Conservation (phyloP, 2,888 invertebrate species). For the Schizaphis graminum region DNA sequence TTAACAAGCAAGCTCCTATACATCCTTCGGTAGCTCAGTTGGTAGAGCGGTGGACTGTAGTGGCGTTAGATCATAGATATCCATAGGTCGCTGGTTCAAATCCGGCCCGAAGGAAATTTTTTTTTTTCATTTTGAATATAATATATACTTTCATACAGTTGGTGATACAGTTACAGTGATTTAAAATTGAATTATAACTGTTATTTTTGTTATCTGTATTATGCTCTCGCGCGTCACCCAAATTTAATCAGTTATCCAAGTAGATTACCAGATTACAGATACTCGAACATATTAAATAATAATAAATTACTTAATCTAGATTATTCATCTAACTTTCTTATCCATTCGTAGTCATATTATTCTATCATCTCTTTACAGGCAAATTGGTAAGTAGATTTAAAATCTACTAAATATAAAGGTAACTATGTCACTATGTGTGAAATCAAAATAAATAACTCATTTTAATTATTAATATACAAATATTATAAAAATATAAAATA, state of each 20-base stretch:
- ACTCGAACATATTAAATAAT: no score
- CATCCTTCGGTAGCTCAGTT: slow-evolving; percentile 69
- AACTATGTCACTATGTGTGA: no score
- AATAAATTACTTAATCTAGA: no score
- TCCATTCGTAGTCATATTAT: no score
- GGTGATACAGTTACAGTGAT: background rate
- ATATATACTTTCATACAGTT: background rate
- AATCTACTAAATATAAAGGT: no score
- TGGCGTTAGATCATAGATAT: slow-evolving; percentile 67
- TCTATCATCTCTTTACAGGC: no score
- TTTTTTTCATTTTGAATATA: background rate
- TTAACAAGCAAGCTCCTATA: background rate
- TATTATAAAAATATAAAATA: no score
- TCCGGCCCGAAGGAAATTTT: slow-evolving; percentile 69
- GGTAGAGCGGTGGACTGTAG: slow-evolving; percentile 70
- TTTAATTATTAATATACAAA: no score
- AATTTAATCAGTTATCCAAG: background rate
- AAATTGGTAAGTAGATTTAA: no score
- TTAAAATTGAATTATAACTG: background rate
- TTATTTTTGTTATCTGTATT: background rate
- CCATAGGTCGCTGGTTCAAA: slow-evolving; percentile 70
- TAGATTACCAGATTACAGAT: background rate
- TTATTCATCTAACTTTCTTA: no score
- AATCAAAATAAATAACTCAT: no score
- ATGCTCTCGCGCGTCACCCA: background rate